phyloP scores from a whole-genome alignment of 2,888 invertebrate species.

The Athalia circularis region DNA sequence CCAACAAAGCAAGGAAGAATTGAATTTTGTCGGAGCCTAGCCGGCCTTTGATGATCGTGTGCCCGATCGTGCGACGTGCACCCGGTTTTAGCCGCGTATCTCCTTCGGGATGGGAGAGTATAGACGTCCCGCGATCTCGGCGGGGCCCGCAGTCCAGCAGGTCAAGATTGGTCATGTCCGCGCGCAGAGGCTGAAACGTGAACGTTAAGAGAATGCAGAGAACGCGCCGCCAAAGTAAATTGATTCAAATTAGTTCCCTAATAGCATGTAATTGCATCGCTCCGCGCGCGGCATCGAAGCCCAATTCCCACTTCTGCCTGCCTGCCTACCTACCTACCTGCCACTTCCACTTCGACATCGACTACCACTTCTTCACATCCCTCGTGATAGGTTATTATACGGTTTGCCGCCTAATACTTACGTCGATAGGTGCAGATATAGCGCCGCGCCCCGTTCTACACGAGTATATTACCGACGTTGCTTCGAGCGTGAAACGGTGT shows the following conservation, averaged over 20 bases:
- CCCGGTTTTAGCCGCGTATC: constrained; percentile 6
- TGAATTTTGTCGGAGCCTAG: constrained; percentile 7
- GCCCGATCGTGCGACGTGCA: background rate
- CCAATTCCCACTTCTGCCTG: constrained; percentile 42
- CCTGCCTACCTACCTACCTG: constrained; percentile 1
- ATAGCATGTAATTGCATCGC: constrained; percentile 69
- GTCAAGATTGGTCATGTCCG: constrained; percentile 31
- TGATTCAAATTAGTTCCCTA: constrained; percentile 73
- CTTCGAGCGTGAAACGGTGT: constrained; percentile 44
- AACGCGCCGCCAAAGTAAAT: constrained; percentile 67
- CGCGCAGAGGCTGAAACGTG: constrained; percentile 22
- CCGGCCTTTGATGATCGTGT: background rate
- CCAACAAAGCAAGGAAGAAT: background rate
- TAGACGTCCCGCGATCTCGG: background rate
- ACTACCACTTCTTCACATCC: constrained; percentile 49
- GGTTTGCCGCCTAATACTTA: constrained; percentile 73
- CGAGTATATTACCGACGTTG: constrained; percentile 33
- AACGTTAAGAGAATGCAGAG: constrained; percentile 56
- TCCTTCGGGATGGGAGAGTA: constrained; percentile 51
- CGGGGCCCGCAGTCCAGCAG: constrained; percentile 21
- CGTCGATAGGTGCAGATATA: constrained; percentile 67
- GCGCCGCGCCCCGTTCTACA: constrained; percentile 39
- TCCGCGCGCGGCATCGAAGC: constrained; percentile 25
- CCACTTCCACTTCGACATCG: constrained; percentile 9
- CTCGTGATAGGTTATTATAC: constrained; percentile 68